Evolutionary conservation across 2,888 invertebrate species (phyloP).

Genomic region (Clepsis dumicolana): DNA sequence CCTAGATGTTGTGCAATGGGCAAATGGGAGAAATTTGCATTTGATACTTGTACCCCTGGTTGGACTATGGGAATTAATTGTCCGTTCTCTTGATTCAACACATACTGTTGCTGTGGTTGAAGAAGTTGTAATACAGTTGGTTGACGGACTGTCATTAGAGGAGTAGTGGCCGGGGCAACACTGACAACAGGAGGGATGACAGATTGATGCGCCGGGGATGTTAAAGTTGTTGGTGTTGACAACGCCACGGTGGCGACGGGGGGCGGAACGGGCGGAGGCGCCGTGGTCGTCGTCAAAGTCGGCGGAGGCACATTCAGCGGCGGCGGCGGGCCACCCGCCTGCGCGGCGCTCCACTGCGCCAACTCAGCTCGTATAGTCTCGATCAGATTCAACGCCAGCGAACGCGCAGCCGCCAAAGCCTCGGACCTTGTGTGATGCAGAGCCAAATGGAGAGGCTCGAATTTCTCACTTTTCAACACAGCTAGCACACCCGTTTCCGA

Average conservation of each 20-base stretch:
- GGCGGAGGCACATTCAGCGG: slow-evolving; percentile 78
- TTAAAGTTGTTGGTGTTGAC: slow-evolving; percentile 66
- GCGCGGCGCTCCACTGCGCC: slow-evolving; percentile 80
- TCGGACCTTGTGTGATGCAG: slow-evolving; percentile 91
- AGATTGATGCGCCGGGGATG: slow-evolving; percentile 66
- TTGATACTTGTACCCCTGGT: slow-evolving; percentile 78
- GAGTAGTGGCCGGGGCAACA: slow-evolving; percentile 71
- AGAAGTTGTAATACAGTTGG: slow-evolving; percentile 77
- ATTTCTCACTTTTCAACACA: slow-evolving; percentile 89
- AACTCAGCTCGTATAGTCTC: slow-evolving; percentile 90
- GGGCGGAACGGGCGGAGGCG: slow-evolving; percentile 68
- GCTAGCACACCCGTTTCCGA: slow-evolving; percentile 92
- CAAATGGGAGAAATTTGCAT: slow-evolving; percentile 76
- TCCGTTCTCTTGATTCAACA: slow-evolving; percentile 79
- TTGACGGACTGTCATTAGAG: slow-evolving; percentile 80
- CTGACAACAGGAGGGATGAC: slow-evolving; percentile 76
- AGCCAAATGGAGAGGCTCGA: slow-evolving; percentile 91
- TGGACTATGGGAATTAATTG: slow-evolving; percentile 82
- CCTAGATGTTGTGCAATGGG: slow-evolving; percentile 72
- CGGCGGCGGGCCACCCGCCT: slow-evolving; percentile 76
- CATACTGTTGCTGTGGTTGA: slow-evolving; percentile 73
- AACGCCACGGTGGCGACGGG: slow-evolving; percentile 68
- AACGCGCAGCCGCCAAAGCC: slow-evolving; percentile 89
- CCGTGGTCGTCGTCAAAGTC: slow-evolving; percentile 67
- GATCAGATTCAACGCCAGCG: slow-evolving; percentile 91